Evolutionary conservation across 2,797 vertebrate species (phyloP), one percentile per base, ranked within the genome.

Genomic region (Rhinatrema bivittatum): DNA sequence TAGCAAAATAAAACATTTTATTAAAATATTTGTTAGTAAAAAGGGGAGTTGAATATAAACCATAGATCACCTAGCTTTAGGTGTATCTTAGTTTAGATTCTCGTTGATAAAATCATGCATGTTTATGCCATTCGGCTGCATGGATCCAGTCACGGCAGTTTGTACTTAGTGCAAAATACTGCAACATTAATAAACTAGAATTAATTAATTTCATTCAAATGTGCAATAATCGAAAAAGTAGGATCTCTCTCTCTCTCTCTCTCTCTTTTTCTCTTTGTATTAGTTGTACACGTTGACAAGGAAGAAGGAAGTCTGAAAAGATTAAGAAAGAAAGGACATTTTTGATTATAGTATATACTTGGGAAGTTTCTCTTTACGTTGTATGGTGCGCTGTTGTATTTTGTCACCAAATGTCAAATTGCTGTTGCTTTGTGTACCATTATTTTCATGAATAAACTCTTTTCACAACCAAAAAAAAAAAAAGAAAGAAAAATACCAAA

Each of bases 1-100:
- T 28, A 55, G 53, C 6, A 46, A 58, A 50, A 36, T 30, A 39
- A 32, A 10, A 48, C 13, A n/a, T 5, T 5, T 36, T 62, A 39
- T 22, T 36, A 8, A 5, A 30, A 6, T 32, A 41, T 22, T 20
- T 1, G 7, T 20, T 7, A 5, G 14, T 27, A 10, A 25, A 22
- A 41, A 34, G 49, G 49, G n/a, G 2, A 18, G 18, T 47, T 50
- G 15, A 9, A n/a, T 33, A 22, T 21, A 24, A 60, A 66, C 42
- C 29, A 34, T 3, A 29, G 18, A 13, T 7, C 16, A 32, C 46
- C 15, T n/a, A n/a, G n/a, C n/a, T n/a, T n/a, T 32, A 53, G 18
- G 22, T 31, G 7, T 10, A 33, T 26, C 9, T 45, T 24, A 17
- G 6, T 24, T 31, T 32, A 16, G 10, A 20, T 20, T 44, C 35